Base-by-base conservation (phyloP, 2,888 invertebrate species). In the Cancer borealis region DNA sequence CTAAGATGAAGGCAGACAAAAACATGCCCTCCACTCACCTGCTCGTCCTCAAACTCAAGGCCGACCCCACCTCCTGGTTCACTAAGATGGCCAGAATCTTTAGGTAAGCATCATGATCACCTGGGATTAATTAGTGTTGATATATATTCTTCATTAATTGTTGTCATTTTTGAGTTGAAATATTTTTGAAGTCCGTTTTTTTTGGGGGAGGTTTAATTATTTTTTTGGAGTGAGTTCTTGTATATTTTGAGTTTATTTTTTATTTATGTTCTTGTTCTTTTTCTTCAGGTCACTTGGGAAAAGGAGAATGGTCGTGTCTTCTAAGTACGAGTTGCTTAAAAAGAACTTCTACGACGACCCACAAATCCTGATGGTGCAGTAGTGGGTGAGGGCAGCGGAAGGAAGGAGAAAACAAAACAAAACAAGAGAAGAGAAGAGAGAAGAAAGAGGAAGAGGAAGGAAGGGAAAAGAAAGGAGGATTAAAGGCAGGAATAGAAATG, bases 61-160 rank as follows among this genome's bases (percentile, higher is more conserved):
- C 95, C 3, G 95, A 95, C 54, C 94, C 94, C 21, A 84, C 93
- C 73, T 95, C 95, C 5, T 95, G 95, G 95, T 95, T 93, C 90
- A 95, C 95, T 26, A 95, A 95, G 66, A 95, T 95, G 95, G 94
- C 95, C 84, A 94, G 93, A 94, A 95, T 95, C 21, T 95, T 95
- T 79, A 92, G 95, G 92, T 95, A n/a, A 84, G 91, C 46, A 46
- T 46, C 26, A 4, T 17, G 1, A 45, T 14, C 14, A 4, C 5
- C 12, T 49, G 49, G 12, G 49, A 4, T 49, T 49, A 10, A 49
- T 49, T 49, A 10, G 12, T 39, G 5, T 45, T 88, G 5, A 4
- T n/a, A 0, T 54, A 10, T 39, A 10, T 17, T 47, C 10, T 47
- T 14, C 0, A 0, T 88, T n/a, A 17, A 21, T n/a, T 49, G 2